phyloP scores from a whole-genome alignment of 2,113 vertebrate species.

The Propithecus coquereli region DNA sequence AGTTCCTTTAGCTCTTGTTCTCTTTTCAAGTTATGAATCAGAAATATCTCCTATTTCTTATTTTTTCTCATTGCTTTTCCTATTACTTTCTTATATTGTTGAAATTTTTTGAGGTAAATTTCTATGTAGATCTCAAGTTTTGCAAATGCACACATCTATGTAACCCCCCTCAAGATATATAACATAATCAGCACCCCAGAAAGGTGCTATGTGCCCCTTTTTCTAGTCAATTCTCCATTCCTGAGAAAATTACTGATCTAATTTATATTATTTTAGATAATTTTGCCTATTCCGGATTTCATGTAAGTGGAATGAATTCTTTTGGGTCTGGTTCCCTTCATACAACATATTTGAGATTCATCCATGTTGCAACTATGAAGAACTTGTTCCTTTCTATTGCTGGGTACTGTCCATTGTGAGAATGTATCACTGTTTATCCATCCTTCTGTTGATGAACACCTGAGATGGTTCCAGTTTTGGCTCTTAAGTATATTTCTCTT shows the following conservation, averaged over 20 bases:
- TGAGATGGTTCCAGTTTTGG: neutral
- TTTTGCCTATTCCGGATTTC: neutral
- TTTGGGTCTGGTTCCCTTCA: neutral
- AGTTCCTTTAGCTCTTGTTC: conserved; percentile 48
- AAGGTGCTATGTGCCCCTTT: neutral
- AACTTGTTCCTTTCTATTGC: neutral
- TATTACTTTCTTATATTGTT: neutral
- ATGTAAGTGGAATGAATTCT: neutral
- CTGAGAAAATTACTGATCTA: neutral
- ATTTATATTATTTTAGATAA: neutral
- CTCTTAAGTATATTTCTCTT: neutral
- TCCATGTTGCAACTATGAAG: neutral
- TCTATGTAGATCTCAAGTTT: neutral
- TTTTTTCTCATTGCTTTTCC: neutral
- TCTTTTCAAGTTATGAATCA: conserved; percentile 56
- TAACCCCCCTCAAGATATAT: neutral
- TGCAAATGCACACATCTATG: neutral
- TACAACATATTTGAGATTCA: neutral
- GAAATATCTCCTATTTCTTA: neutral
- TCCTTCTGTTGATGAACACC: neutral
- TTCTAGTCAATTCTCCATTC: neutral
- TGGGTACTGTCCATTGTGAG: neutral
- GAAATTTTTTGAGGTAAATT: conserved; percentile 1
- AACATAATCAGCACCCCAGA: neutral
- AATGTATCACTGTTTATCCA: neutral